Percentiles rank a stretch among this genome's conserved stretches.
Conservation (phyloP, 2,113 vertebrate species). For the Geothlypis trichas region DNA sequence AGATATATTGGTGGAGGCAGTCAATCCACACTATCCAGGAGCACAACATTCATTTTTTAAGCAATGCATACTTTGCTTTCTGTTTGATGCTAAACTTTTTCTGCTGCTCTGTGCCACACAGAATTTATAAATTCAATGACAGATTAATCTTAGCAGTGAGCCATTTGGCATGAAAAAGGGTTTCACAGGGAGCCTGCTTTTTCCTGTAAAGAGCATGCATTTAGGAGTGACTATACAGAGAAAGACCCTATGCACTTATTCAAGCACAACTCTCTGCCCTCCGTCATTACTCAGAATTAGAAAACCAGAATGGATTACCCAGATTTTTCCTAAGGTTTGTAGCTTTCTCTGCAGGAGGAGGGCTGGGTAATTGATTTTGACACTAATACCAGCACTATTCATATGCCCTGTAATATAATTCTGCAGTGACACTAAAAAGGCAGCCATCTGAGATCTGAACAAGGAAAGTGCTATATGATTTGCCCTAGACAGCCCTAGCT, state of each 20-base stretch:
- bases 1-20: conserved; percentile 44
- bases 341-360: conserved; percentile 45
- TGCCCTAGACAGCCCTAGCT: conserved; percentile 60
- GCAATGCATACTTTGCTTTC: conserved; percentile 36
- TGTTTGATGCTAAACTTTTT: conserved; percentile 56
- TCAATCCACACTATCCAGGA: conserved; percentile 36
- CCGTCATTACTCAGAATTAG: conserved; percentile 69
- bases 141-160: conserved; percentile 61
- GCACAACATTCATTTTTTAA: conserved; percentile 28
- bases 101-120: conserved; percentile 23
- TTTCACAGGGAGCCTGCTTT: conserved; percentile 65
- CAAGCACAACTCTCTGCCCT: conserved; percentile 56
- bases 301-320: conserved; percentile 37
- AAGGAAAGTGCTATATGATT: conserved; percentile 68
- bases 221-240: conserved; percentile 33
- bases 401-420: conserved; percentile 49
- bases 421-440: conserved; percentile 41
- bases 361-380: conserved; percentile 69
- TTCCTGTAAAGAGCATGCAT: conserved; percentile 64
- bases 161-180: conserved; percentile 67
- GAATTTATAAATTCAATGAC: conserved; percentile 68
- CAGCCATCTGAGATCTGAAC: conserved; percentile 47
- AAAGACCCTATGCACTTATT: conserved; percentile 60
- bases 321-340: conserved; percentile 46
- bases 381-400: conserved; percentile 48